A percentile compares a stretch with the other conserved stretches of the same genome.
phyloP scores from a whole-genome alignment of 2,113 vertebrate genomes.

The Macrotis lagotis region DNA sequence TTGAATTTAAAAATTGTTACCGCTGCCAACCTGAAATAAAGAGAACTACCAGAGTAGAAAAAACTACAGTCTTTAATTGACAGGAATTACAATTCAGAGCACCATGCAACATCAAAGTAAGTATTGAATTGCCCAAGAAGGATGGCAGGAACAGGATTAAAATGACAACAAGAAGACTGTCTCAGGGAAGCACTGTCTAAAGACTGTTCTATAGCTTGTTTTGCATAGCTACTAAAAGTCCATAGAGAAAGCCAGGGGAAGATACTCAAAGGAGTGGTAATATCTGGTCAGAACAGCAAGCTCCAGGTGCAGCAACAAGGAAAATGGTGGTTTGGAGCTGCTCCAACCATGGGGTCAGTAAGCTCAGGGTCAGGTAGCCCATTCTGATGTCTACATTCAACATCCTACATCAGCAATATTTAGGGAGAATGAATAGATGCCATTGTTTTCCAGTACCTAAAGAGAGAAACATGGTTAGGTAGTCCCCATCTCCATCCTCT shows the following conservation, averaged over 20 bases:
- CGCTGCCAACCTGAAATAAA: no score
- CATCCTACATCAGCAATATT: not conserved
- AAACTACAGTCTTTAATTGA: not conserved
- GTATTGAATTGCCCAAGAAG: not conserved
- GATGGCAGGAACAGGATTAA: not conserved
- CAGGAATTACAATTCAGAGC: not conserved
- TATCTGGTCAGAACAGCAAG: no score
- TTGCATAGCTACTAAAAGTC: no score
- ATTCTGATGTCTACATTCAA: no score
- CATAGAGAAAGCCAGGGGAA: no score
- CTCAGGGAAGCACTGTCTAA: not conserved
- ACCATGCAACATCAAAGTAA: not conserved
- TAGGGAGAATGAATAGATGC: not conserved
- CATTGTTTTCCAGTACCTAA: not conserved
- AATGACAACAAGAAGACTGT: not conserved
- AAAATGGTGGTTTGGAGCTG: no score
- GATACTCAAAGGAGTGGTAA: no score
- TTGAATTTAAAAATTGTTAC: not conserved
- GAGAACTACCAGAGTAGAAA: not conserved
- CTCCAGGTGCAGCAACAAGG: no score
- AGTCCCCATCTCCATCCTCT: not conserved
- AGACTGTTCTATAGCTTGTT: no score
- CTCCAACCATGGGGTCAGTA: no score
- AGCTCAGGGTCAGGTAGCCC: no score
- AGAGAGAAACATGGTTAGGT: not conserved